Evolutionary conservation across 2,113 vertebrate genomes (phyloP), one percentile per base, ranked within the genome.

Genomic region (Leptosomus discolor): DNA sequence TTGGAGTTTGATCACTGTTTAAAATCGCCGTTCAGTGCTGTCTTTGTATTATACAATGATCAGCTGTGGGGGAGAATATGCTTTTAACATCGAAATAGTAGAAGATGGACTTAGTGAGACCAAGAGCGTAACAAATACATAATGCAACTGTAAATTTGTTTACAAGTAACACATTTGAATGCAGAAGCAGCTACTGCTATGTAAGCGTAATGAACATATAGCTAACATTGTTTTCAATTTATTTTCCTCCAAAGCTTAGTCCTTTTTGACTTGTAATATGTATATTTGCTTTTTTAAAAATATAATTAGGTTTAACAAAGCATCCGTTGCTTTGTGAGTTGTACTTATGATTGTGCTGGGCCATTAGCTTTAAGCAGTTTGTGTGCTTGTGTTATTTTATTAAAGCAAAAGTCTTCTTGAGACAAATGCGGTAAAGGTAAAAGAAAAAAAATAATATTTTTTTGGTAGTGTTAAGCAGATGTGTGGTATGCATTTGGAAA

Each of bases 301-400:
- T 85, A 74, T 80, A 60, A 73, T 90, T 97, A 93, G 94, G 80
- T 94, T 96, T 92, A 91, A 97, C 95, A 96, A 92, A 94, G 93
- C 95, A 91, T 85, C 79, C 0, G 4, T 86, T 93, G 94, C 96
- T 92, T 93, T 85, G 76, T 95, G 56, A 61, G 15, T 78, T 92
- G 37, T 92, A 71, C 68, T 91, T 76, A 93, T 14, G 86, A 89
- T 65, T 50, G 75, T 91, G 91, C 91, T 89, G 95, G 88, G 43
- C 32, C 0, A 68, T 87, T 88, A 95, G 94, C 95, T 97, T 94
- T 92, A 95, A 96, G 95, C 92, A 43, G 70, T 96, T 90, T 84
- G 88, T 97, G 93, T 92, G 89, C 93, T 97, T 54, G 69, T 41
- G 68, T 96, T 78, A 80, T 88, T 94, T 97, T 88, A 90, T 83